Evolutionary conservation across 1,140 invertebrate species (phyloP), one percentile per base, ranked within the genome.

Genomic region (Zophobas morio): DNA sequence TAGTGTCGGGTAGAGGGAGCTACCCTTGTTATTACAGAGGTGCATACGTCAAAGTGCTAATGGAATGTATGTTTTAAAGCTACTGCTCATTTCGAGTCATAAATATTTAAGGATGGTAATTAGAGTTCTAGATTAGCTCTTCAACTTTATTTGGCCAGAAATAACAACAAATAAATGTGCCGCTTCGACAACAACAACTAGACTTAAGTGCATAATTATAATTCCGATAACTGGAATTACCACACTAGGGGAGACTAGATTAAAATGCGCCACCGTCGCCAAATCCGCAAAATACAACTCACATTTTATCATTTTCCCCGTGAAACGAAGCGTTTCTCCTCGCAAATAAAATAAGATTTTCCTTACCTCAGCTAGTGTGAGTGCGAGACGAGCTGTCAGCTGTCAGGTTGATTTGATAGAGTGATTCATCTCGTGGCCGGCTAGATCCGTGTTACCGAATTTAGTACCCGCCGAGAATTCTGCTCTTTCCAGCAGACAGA

Each of bases 351-450:
- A 73, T 54, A 42, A 37, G 71, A 54, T 56, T 73, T 73, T 54
- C n/a, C 60, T 66, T 46, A 73, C 71, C 71, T 73, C 54, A 6
- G 20, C 51, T 53, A 35, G 6, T 54, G 6, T 32, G 70, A 20
- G 70, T 40, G 63, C 74, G 71, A 77, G 63, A 74, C 70, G 70
- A 75, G 73, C 47, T 75, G 79, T 78, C 74, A 79, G 80, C 81
- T 84, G 83, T 84, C 83, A 82, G 79, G 77, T 75, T 70, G 77
- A 77, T 78, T 83, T 84, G 83, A 84, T 80, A 60, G 78, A 84
- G 83, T 84, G 83, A 84, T 84, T 83, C 82, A 83, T 84, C 83
- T 82, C 80, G 81, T 81, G 79, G 57, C 70, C 40, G 57, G 40
- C 66, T 78, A 66, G 57, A 75, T 80, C 74, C 76, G 47, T 47